A percentile compares a stretch with the other conserved stretches of the same genome.
Conservation (phyloP, 53 echinoderm and acorn worm species). For the Luidia sarsii region DNA sequence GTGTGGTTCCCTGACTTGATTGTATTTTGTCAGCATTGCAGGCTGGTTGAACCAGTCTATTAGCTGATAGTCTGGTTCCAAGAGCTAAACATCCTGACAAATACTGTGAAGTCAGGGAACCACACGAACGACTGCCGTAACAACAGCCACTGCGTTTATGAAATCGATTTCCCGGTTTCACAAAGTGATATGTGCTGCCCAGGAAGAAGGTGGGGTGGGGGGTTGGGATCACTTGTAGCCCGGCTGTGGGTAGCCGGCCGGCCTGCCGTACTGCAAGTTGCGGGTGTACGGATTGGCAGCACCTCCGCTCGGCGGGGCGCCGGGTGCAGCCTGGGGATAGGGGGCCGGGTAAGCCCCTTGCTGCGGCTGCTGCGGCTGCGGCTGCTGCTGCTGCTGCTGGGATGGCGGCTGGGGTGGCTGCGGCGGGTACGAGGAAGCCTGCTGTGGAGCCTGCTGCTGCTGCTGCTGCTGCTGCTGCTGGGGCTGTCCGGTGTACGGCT, state of each 20-base stretch:
- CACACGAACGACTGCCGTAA: no score
- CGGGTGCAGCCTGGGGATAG: conserved; percentile 4
- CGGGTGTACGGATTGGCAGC: conserved; percentile 77
- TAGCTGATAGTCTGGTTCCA: no score
- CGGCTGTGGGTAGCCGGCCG: conserved; percentile 65
- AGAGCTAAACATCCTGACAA: no score
- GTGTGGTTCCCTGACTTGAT: no score
- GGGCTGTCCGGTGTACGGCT: conserved; percentile 25
- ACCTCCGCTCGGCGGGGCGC: conserved; percentile 33
- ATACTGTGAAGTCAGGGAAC: no score
- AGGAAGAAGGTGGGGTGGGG: no score
- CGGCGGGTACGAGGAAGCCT: conserved; percentile 4
- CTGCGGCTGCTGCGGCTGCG: conserved; percentile 31
- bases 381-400: conserved; percentile 25
- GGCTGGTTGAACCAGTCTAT: no score
- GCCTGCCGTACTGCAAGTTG: conserved; percentile 78
- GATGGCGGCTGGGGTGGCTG: conserved; percentile 50
- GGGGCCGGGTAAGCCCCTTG: conserved; percentile 39
- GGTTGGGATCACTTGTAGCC: conserved; percentile 84
- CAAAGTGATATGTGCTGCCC: no score
- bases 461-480: conserved; percentile 38
- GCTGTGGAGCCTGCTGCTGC: background rate
- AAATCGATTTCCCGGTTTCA: no score
- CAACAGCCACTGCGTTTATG: no score
- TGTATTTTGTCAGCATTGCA: no score